Evolutionary conservation across 2,113 vertebrate genomes (phyloP).

Genomic region (Bufo bufo): DNA sequence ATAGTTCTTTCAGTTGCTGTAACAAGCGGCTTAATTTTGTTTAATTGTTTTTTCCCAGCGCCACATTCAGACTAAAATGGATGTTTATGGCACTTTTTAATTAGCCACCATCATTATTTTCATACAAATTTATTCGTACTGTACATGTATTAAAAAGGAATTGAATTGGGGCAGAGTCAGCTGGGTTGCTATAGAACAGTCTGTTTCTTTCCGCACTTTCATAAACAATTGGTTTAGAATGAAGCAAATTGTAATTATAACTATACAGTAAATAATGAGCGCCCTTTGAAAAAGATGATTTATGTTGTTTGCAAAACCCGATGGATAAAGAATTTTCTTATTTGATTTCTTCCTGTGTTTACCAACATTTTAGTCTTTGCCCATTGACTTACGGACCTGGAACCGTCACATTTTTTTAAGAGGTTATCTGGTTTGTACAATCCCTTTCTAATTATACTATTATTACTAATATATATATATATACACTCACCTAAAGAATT

Average conservation of each 20-base stretch:
- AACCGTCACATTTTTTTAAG: neutral
- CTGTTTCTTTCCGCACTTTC: conserved; percentile 22
- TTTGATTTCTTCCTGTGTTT: conserved; percentile 35
- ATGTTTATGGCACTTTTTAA: conserved; percentile 55
- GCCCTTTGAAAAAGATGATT: neutral
- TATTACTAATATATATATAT: no score
- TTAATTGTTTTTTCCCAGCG: conserved; percentile 42
- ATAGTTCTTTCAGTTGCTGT: conserved; percentile 36
- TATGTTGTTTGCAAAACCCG: conserved; percentile 6
- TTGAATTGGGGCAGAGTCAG: conserved; percentile 28
- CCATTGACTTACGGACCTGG: neutral
- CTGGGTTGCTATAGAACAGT: conserved; percentile 38
- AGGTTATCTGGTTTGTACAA: neutral
- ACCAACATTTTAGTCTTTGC: neutral
- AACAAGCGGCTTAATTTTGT: conserved; percentile 53
- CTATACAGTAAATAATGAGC: conserved; percentile 36
- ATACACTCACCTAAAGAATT: no score
- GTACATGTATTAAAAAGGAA: conserved; percentile 31
- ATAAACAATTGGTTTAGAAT: conserved; percentile 49
- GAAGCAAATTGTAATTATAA: conserved; percentile 53
- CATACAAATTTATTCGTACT: conserved; percentile 52
- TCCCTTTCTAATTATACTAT: neutral
- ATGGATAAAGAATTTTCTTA: conserved; percentile 5
- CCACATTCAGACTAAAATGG: conserved; percentile 38
- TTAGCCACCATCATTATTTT: conserved; percentile 43